Base-by-base conservation (phyloP, 2,888 invertebrate genomes). In the Rhorus exstirpatorius region DNA sequence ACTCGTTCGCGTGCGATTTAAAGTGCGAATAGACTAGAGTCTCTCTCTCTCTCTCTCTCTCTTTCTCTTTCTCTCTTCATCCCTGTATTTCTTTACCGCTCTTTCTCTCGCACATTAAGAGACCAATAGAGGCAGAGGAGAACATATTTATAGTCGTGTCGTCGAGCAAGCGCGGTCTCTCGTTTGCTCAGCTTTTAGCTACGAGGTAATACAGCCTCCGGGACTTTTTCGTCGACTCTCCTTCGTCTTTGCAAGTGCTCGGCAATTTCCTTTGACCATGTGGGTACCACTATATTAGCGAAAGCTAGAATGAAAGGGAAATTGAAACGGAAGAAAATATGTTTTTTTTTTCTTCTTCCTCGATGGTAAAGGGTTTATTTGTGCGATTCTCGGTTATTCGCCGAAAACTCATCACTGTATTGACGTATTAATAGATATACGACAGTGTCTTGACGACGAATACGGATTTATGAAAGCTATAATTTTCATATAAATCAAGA, bases 91-190 rank as follows among this genome's bases (percentile, higher is more conserved):
- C 44, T 46, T 71, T 58, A 35, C 60, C 24, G 60, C 55, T 76
- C 31, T 67, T 31, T 51, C 67, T 46, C 17, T 60, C 46, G 46
- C 26, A 76, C 60, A 41, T 83, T 72, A 68, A 79, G 82, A 86
- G 86, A 84, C 81, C 70, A 65, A 74, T 81, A 74, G 83, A 74
- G 84, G 81, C 85, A 49, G 77, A 75, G 80, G 80, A 85, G 85
- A 87, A 87, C 86, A 87, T 89, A 89, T 89, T 89, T 89, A 89
- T 89, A 89, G 89, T 87, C 84, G 79, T 83, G 88, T 89, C 87
- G 89, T 88, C 86, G 88, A 83, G 89, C 85, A 72, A 85, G 80
- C 65, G 38, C 65, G 38, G 44, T 72, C 67, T 46, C 74, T 31
- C 65, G 26, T 55, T 49, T 65, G 55, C 71, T 76, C 72, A 79